A percentile compares a stretch with the other conserved stretches of the same genome.
Conservation (phyloP, 2,888 invertebrate genomes). For the Cordilura impudica region DNA sequence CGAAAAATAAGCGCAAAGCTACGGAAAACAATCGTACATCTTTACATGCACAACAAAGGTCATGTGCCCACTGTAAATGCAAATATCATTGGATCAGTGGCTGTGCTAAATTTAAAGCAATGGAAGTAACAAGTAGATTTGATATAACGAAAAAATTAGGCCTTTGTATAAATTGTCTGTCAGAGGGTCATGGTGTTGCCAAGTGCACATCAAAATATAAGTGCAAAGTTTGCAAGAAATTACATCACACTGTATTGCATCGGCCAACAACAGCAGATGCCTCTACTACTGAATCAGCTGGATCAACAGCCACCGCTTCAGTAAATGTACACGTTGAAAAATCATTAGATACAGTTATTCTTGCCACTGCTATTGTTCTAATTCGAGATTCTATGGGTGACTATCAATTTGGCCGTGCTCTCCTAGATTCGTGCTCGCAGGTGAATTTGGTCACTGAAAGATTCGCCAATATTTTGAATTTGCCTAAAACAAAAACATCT, state of each 20-base stretch:
- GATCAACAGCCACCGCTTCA: too few species aligned
- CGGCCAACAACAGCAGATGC: too few species aligned
- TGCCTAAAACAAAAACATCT: too few species aligned
- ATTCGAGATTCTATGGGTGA: too few species aligned
- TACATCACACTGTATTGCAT: too few species aligned
- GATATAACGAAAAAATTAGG: slow-evolving; percentile 15
- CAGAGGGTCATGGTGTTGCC: not conserved
- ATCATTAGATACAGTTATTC: not conserved
- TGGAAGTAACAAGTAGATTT: not conserved
- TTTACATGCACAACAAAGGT: too few species aligned
- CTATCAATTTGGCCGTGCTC: too few species aligned
- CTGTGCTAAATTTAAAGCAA: slow-evolving; percentile 1
- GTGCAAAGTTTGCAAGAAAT: too few species aligned
- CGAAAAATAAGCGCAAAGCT: too few species aligned
- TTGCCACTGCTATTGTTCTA: slow-evolving; percentile 5
- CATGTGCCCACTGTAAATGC: slow-evolving; percentile 15
- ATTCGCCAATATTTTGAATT: slow-evolving; percentile 13
- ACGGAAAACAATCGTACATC: too few species aligned
- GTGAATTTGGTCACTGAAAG: slow-evolving; percentile 20
- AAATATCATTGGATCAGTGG: slow-evolving; percentile 19
- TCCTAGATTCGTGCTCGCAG: slow-evolving; percentile 6
- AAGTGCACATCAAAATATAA: slow-evolving; percentile 20
- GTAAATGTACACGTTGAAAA: slow-evolving; percentile 1
- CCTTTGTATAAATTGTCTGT: slow-evolving; percentile 15
- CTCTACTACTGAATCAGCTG: not conserved